Evolutionary conservation across 2,888 invertebrate genomes (phyloP), one percentile per base, ranked within the genome.

Genomic region (Pollenia griseotomentosa): DNA sequence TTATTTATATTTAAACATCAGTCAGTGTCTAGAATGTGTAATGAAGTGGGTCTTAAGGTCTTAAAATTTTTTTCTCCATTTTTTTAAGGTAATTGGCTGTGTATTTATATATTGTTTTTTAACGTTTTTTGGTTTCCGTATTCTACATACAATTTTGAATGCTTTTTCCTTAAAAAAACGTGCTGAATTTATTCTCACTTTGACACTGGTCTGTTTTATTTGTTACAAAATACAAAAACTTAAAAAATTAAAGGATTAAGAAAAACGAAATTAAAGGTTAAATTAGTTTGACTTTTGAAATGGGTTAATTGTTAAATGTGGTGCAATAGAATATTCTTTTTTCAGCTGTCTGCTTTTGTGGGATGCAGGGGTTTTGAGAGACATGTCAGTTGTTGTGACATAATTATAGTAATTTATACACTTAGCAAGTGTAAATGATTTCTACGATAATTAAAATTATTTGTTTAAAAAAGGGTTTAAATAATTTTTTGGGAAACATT

Each of bases 21-120:
- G 80, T 85, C 85, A 85, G 71, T 86, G 88, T 84, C 85, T 85
- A 81, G 83, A 85, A 88, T 83, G 83, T 83, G 73, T 86, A 85
- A 88, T 88, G 85, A 88, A 88, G 85, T 86, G 83, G 82, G 78
- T 79, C 63, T 79, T 68, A 74, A 71, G 73, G 82, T 82, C 53
- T 86, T 74, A 78, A 68, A 66, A 61, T 53, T 48, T 44, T 77
- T 71, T 77, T 66, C 63, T 63, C n/a, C 23, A n/a, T 46, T n/a
- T 42, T 51, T 19, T 46, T 57, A 65, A 8, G 10, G 19, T 11
- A 3, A 44, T 42, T 42, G 12, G 42, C 77, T 33, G 33, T 33
- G 33, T 33, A 33, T 33, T 33, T 6, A 33, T 6, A 33, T 33
- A 0, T 33, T 40, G 63, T 51, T 33, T 68, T 63, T 23, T 63